These are phyloP conservation scores for Tetramorium parvispinum DNA, from an alignment of 1,140 invertebrate genomes.

Conservation along the genomic window DNA sequence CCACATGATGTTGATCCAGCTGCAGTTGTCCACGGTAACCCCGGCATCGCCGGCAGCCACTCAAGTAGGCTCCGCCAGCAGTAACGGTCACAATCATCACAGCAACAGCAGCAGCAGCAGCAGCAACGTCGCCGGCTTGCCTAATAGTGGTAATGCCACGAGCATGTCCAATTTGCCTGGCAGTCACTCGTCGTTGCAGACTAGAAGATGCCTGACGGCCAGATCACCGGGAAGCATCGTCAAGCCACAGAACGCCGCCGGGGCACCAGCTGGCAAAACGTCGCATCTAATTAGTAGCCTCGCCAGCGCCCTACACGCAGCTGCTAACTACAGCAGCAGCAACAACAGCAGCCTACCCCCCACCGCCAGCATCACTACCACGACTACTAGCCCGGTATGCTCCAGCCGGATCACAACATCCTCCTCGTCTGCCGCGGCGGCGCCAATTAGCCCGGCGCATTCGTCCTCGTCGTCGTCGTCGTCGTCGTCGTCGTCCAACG, in stretches of 20 bases:
- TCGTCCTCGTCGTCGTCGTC: conserved; percentile 53
- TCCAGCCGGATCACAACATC: conserved; percentile 68
- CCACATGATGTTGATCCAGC: conserved; percentile 98
- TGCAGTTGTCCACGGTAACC: conserved; percentile 94
- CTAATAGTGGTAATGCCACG: conserved; percentile 48
- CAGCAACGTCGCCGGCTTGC: conserved; percentile 25
- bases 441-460: conserved; percentile 63
- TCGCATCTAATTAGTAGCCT: conserved; percentile 77
- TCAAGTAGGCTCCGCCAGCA: conserved; percentile 39
- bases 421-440: conserved; percentile 65
- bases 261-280: conserved; percentile 56
- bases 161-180: conserved; percentile 55
- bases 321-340: conserved; percentile 68
- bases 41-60: conserved; percentile 77
- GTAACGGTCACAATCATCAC: conserved; percentile 3
- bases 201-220: conserved; percentile 70
- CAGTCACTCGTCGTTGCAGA: conserved; percentile 64
- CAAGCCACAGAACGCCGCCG: conserved; percentile 63
- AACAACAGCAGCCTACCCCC: conserved; percentile 65
- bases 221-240: conserved; percentile 50
- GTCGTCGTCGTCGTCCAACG: conserved; percentile 30
- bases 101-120: background rate
- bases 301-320: conserved; percentile 73
- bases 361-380: conserved; percentile 70
- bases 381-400: conserved; percentile 72